These are phyloP conservation scores for Eclectus roratus DNA, from an alignment of 2,113 vertebrate genomes.

Conservation along the genomic window DNA sequence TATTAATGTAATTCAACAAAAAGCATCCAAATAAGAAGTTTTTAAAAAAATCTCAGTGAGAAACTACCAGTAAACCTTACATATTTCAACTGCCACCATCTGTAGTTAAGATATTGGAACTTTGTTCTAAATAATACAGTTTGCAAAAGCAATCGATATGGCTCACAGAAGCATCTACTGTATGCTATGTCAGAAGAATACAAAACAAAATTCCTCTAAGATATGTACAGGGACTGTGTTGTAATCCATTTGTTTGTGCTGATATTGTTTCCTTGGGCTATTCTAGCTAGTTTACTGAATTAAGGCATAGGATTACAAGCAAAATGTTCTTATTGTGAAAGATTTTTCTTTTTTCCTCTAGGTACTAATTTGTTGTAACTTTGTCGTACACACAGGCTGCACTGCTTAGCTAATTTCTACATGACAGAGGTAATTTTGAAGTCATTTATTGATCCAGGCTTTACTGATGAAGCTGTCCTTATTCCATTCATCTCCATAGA, in stretches of 20 bases:
- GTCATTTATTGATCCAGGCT: neutral
- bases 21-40: neutral
- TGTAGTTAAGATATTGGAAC: neutral
- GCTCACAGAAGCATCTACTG: neutral
- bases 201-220: neutral
- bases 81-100: neutral
- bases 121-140: neutral
- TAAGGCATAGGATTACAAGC: neutral
- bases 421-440: neutral
- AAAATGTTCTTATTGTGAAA: neutral
- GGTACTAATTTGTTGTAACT: neutral
- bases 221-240: neutral
- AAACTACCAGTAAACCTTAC: neutral
- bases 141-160: neutral
- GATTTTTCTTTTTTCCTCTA: neutral
- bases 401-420: neutral
- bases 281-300: neutral
- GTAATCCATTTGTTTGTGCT: neutral
- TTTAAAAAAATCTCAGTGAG: neutral
- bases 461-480: neutral
- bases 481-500: neutral
- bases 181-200: neutral
- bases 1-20: slow-evolving; percentile 1
- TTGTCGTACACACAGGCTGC: neutral
- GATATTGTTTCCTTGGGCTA: neutral